phyloP scores from a whole-genome alignment of 2,113 vertebrate species.

The Boulengerochromis microlepis region DNA sequence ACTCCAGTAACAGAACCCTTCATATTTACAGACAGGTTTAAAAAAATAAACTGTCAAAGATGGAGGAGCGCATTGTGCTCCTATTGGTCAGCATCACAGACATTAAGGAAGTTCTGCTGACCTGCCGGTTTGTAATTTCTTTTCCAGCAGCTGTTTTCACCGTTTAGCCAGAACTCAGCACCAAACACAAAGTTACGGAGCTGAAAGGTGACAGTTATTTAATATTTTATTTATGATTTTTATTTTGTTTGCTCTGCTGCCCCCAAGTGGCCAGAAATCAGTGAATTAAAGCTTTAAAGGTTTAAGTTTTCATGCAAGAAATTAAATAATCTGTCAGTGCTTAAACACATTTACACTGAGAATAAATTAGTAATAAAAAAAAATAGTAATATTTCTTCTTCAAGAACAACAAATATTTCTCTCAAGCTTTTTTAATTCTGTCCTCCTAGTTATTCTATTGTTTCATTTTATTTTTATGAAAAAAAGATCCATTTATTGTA shows the following conservation, averaged over 20 bases:
- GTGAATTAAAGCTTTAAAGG: neutral
- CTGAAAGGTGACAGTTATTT: fast-evolving
- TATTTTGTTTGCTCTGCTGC: neutral
- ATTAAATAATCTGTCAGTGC: neutral
- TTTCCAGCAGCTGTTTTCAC: neutral
- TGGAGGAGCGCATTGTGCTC: neutral
- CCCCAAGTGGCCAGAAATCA: neutral
- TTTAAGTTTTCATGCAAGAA: neutral
- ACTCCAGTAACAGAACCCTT: neutral
- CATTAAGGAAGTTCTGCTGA: neutral
- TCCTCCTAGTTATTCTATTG: neutral
- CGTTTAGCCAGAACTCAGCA: fast-evolving
- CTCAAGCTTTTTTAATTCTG: neutral
- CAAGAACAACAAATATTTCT: neutral
- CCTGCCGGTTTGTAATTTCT: fast-evolving
- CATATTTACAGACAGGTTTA: neutral
- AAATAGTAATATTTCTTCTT: neutral
- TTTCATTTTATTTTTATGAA: neutral
- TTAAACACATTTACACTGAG: neutral
- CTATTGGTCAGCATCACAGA: neutral
- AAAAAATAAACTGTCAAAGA: neutral
- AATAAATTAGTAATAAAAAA: neutral
- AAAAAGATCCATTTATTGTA: neutral
- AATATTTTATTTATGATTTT: neutral
- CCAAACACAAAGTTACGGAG: neutral